Conservation (phyloP, 1,140 invertebrate genomes). For the Eulimnadia texana region DNA sequence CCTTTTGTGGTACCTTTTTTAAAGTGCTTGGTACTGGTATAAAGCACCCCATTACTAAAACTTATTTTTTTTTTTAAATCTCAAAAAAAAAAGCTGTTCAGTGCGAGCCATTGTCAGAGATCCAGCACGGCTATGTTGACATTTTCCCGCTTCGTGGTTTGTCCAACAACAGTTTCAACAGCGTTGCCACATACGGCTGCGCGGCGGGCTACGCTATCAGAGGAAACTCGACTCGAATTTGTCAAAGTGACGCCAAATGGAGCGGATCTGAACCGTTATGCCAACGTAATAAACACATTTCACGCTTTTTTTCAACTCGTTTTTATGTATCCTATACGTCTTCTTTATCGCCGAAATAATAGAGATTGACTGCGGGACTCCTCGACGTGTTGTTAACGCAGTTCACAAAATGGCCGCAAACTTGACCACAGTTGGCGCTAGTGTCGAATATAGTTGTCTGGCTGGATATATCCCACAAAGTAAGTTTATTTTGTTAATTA, state of each 20-base stretch:
- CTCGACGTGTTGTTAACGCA: slow-evolving; percentile 3
- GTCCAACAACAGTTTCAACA: slow-evolving; percentile 10
- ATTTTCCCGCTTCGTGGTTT: slow-evolving; percentile 1
- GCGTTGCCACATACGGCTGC: not conserved
- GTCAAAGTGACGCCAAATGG: not conserved
- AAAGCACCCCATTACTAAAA: not conserved
- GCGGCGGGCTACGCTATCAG: not conserved
- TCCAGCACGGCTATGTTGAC: not conserved
- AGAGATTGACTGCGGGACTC: slow-evolving; percentile 6
- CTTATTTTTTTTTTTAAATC: not conserved
- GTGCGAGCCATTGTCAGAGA: not conserved
- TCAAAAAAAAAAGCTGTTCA: not conserved
- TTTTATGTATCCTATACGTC: not conserved
- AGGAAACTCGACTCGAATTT: not conserved
- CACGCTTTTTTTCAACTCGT: not conserved
- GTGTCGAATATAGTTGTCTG: not conserved
- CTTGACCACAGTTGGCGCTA: not conserved
- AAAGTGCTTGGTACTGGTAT: too few species aligned
- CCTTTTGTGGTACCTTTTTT: too few species aligned
- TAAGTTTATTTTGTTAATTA: not conserved
- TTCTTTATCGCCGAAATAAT: not conserved
- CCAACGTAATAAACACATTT: not conserved
- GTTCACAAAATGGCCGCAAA: not conserved
- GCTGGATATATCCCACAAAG: slow-evolving; percentile 6
- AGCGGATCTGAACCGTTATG: not conserved